Conservation (phyloP, 92 coral and sea anemone species). For the Nematostella vectensis region DNA sequence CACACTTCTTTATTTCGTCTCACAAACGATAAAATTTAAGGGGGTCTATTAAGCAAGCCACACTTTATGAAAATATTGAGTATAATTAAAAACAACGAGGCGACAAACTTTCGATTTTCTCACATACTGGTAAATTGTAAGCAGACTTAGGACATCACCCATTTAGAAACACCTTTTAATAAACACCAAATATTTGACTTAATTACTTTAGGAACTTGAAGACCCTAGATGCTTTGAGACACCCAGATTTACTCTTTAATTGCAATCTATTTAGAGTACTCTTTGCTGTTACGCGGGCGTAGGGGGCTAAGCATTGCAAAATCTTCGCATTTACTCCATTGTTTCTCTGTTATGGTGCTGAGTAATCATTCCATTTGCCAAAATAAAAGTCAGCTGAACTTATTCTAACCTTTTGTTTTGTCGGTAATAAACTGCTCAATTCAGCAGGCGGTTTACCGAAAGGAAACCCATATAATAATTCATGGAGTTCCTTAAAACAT, state of each 20-base stretch:
- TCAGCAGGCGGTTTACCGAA: slow-evolving; percentile 41
- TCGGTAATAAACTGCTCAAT: slow-evolving; percentile 29
- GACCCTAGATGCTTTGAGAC: not conserved
- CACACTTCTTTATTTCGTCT: not conserved
- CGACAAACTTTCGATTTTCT: slow-evolving; percentile 16
- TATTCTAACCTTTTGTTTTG: slow-evolving; percentile 30
- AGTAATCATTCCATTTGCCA: slow-evolving; percentile 40
- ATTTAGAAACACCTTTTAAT: too few species aligned
- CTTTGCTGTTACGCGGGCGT: slow-evolving; percentile 8
- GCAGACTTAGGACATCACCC: too few species aligned
- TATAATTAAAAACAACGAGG: not conserved
- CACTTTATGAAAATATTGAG: not conserved
- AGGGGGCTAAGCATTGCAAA: too few species aligned
- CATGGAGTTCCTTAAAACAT: too few species aligned
- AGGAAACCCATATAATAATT: slow-evolving; percentile 7
- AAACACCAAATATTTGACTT: slow-evolving; percentile 58
- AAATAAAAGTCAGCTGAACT: slow-evolving; percentile 31
- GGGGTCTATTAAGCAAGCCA: not conserved
- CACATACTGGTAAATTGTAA: too few species aligned
- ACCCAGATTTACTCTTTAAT: not conserved
- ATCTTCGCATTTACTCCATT: slow-evolving; percentile 20
- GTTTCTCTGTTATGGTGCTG: slow-evolving; percentile 18
- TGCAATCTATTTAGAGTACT: slow-evolving; percentile 3
- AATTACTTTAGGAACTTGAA: slow-evolving; percentile 47
- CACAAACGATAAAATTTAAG: not conserved